Base-by-base conservation (phyloP, 1,140 invertebrate genomes). In the Nixonia krombeini region DNA sequence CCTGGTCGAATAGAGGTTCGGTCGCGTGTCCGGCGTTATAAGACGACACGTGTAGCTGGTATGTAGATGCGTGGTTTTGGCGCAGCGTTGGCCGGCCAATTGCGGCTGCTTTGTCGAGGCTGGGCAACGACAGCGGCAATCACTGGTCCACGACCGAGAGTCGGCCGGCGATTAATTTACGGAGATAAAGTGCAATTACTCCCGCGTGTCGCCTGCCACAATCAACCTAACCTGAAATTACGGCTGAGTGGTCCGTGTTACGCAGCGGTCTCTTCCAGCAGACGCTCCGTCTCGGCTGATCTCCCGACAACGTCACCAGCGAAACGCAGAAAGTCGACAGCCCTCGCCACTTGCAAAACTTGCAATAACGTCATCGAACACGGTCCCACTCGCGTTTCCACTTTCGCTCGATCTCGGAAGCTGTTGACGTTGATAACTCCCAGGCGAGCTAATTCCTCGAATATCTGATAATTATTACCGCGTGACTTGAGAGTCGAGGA, bases 131-230 rank as follows among this genome's bases (percentile, higher is more conserved):
- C 62, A 69, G 62, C 50, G 57, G 71, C 70, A 75, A 73, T 77
- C 75, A 74, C 70, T 73, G 68, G 61, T 73, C 67, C 66, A 63
- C 50, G 52, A 63, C 49, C 66, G 42, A 10, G 55, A 42, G 35
- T 51, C 53, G 66, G 40, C 66, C 38, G 45, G 67, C 74, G 73
- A 80, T 80, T 80, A 80, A 80, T 80, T 80, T 73, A 78, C 75
- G 53, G 63, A 80, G 73, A 78, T 80, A 80, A 80, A 76, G 73
- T 72, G 72, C 71, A 78, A 80, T 80, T 80, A 78, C 73, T 76
- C 65, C 51, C 46, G 65, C 67, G 57, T 74, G 74, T 74, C 71
- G 70, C 71, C 56, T 75, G 56, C 66, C 61, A 73, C 72, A 75
- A 80, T 78, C 76, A 76, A 73, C 64, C 52, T 66, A 67, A 61